These are phyloP conservation scores for Gavialis gangeticus DNA, from an alignment of 2,113 vertebrate genomes.

Conservation along the genomic window DNA sequence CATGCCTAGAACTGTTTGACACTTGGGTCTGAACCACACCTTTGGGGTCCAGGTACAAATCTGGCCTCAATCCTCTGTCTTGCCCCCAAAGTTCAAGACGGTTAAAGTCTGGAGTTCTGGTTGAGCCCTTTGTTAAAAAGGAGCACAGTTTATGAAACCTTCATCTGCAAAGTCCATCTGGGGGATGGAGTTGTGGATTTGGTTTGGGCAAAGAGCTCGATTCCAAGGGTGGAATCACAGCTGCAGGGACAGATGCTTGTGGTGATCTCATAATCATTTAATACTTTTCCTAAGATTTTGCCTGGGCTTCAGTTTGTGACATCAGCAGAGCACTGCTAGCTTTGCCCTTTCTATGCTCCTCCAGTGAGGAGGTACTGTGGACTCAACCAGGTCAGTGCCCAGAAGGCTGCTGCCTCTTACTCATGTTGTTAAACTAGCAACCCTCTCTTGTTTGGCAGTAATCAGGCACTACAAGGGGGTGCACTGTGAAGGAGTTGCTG, in stretches of 20 bases:
- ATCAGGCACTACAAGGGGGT: background rate
- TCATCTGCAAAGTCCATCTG: background rate
- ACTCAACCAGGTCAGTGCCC: background rate
- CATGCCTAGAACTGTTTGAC: background rate
- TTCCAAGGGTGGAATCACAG: background rate
- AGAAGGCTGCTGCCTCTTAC: background rate
- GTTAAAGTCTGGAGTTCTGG: background rate
- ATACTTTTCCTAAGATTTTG: background rate
- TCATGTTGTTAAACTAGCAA: background rate
- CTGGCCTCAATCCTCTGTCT: background rate
- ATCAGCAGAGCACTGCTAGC: background rate
- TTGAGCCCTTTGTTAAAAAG: background rate
- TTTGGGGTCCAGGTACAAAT: background rate
- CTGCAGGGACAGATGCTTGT: background rate
- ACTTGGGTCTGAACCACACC: background rate
- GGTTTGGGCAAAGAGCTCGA: background rate
- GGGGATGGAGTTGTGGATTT: background rate
- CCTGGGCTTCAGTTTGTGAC: background rate
- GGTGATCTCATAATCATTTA: background rate
- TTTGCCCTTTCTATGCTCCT: background rate
- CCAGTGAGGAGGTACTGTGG: background rate
- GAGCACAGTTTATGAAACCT: background rate
- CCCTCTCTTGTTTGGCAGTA: background rate
- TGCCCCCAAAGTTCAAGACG: background rate
- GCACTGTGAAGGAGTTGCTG: background rate